Base-by-base conservation (phyloP, 1,140 invertebrate species). In the Lordiphosa stackelbergi region DNA sequence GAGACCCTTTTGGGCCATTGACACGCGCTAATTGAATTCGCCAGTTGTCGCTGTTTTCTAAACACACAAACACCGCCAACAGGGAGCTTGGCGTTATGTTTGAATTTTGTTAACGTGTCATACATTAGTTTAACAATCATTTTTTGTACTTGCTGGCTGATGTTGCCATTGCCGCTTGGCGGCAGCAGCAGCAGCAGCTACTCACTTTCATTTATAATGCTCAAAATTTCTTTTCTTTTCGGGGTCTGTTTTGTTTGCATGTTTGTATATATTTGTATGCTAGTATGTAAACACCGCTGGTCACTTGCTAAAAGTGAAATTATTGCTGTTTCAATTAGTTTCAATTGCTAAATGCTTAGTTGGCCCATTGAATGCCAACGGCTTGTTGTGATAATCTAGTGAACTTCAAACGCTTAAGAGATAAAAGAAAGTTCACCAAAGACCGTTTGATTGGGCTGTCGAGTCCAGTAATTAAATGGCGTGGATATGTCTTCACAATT, bases 291-390 rank as follows among this genome's bases (percentile, higher is more conserved):
- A 78, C 74, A 78, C n/a, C 31, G 38, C 42, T 43, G 10, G 53
- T 46, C 42, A 81, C 56, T 72, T 77, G 77, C 77, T 81, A 84
- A 81, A 81, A 81, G 77, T 84, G 77, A 81, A 81, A 81, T 77
- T 81, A 77, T 69, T 66, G 68, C 66, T 70, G 61, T 75, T 83
- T 69, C 65, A 69, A 69, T 69, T 69, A 69, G 65, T 63, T 57
- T 65, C 61, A 64, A 64, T 64, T 51, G 49, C 60, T 22, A 41
- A 64, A 64, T 54, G 42, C 47, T 38, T 10, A 52, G 37, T 8
- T 31, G 7, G 28, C 6, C 28, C 6, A 8, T 31, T 31, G 28
- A 31, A 31, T 31, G 28, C 28, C 28, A 31, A 1, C 7, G 2
- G 1, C 28, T 31, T 31, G 28, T 31, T 31, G 28, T 31, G 28